Percentiles rank a stretch among this genome's conserved stretches.
Evolutionary conservation across 2,888 invertebrate species (phyloP).

Genomic region (Protonemura montana): DNA sequence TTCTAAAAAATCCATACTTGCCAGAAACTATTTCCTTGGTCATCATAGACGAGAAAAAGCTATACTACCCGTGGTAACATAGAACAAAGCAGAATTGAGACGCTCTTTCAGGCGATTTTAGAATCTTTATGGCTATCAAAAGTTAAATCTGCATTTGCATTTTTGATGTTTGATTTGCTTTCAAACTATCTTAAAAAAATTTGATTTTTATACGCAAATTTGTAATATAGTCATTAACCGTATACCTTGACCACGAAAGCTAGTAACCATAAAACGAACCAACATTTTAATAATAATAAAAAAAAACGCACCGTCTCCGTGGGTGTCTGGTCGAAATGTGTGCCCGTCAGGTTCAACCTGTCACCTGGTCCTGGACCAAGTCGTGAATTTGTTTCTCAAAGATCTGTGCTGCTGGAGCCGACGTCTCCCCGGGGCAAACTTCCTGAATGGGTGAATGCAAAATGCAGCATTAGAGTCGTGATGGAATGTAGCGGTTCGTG

Average conservation of each 20-base stretch:
- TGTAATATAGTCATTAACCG: neutral
- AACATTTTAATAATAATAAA: neutral
- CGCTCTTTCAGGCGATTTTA: no score
- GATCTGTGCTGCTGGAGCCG: neutral
- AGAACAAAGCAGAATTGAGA: no score
- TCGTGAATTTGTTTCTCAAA: neutral
- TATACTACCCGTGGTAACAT: no score
- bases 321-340: neutral
- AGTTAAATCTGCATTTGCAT: no score
- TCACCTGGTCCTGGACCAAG: neutral
- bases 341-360: neutral
- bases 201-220: neutral
- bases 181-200: no score
- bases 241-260: neutral
- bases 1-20: no score
- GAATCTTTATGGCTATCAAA: no score
- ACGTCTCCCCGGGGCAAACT: neutral
- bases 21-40: no score
- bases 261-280: neutral
- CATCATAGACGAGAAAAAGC: no score
- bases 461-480: neutral
- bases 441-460: neutral
- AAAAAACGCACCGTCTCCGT: neutral
- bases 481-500: neutral
- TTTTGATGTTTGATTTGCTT: no score